phyloP scores from a whole-genome alignment of 2,797 vertebrate genomes.

The Meda fulgida region DNA sequence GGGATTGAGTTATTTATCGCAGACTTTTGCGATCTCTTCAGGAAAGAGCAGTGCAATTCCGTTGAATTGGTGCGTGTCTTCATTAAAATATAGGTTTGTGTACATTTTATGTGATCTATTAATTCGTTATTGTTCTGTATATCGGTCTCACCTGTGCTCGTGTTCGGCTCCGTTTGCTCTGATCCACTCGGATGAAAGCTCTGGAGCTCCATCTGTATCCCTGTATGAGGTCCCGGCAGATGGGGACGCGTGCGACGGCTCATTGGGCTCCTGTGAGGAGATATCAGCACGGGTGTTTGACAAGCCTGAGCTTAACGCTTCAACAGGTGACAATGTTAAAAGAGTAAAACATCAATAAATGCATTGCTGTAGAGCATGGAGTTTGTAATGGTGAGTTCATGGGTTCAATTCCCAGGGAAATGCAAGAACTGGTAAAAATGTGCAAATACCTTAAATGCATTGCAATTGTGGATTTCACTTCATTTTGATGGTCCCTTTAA shows the following conservation, averaged over 20 bases:
- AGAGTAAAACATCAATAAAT: not conserved
- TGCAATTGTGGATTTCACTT: not conserved
- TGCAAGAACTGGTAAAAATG: not conserved
- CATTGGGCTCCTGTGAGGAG: conserved; percentile 81
- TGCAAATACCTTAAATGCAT: not conserved
- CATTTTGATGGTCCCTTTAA: too few species aligned
- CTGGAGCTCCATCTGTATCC: conserved; percentile 75
- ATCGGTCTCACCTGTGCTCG: conserved; percentile 62
- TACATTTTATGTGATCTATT: too few species aligned
- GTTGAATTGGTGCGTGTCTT: too few species aligned
- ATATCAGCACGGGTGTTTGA: conserved; percentile 82
- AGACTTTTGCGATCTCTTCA: too few species aligned
- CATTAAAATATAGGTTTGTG: too few species aligned
- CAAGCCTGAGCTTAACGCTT: conserved; percentile 72
- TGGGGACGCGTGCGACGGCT: conserved; percentile 78
- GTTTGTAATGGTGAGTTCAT: not conserved
- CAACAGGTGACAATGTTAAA: not conserved
- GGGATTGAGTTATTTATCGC: too few species aligned
- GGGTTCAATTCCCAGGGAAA: not conserved
- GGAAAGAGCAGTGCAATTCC: too few species aligned
- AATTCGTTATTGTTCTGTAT: too few species aligned
- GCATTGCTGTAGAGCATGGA: not conserved
- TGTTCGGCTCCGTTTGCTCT: conserved; percentile 57
- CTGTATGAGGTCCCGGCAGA: conserved; percentile 72
- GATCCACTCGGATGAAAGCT: conserved; percentile 69